Percentiles rank a stretch among this genome's conserved stretches.
These are phyloP conservation scores for Stigmatopora nigra DNA, from an alignment of 2,113 vertebrate species.

Conservation along the genomic window DNA sequence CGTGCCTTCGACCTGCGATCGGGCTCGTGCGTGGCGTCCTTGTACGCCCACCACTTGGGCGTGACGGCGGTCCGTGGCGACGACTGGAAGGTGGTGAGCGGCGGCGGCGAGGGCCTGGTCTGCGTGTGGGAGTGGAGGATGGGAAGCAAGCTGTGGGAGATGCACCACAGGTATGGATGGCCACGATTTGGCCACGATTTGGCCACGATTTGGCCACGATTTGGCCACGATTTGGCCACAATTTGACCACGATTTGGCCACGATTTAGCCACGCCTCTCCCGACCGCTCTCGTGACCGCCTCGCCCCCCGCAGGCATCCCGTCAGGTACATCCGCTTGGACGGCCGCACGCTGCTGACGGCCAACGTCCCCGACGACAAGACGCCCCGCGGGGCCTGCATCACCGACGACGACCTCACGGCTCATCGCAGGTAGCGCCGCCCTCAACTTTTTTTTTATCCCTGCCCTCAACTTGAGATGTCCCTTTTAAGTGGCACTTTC, in stretches of 20 bases:
- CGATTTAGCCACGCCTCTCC: neutral
- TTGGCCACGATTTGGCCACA: no score
- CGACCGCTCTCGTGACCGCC: neutral
- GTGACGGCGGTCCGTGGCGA: constrained; percentile 82
- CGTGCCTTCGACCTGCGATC: constrained; percentile 79
- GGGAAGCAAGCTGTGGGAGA: constrained; percentile 90
- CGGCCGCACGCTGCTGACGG: constrained; percentile 81
- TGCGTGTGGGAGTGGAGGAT: constrained; percentile 91
- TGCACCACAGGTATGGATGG: constrained; percentile 79
- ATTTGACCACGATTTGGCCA: no score
- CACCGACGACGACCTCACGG: constrained; percentile 79
- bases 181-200: no score
- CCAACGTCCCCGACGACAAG: constrained; percentile 86
- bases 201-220: no score
- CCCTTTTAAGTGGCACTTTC: no score
- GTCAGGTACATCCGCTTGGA: constrained; percentile 80
- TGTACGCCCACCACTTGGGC: constrained; percentile 84
- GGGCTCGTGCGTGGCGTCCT: constrained; percentile 61
- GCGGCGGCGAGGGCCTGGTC: constrained; percentile 84
- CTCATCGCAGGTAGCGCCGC: constrained; percentile 78
- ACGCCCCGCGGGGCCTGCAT: constrained; percentile 77
- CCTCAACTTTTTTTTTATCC: neutral
- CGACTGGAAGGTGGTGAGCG: constrained; percentile 92
- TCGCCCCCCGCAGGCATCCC: constrained; percentile 74
- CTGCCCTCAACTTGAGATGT: no score